A percentile compares a stretch with the other conserved stretches of the same genome.
Conservation (phyloP, 2,888 invertebrate species). For the Xanthia togata region DNA sequence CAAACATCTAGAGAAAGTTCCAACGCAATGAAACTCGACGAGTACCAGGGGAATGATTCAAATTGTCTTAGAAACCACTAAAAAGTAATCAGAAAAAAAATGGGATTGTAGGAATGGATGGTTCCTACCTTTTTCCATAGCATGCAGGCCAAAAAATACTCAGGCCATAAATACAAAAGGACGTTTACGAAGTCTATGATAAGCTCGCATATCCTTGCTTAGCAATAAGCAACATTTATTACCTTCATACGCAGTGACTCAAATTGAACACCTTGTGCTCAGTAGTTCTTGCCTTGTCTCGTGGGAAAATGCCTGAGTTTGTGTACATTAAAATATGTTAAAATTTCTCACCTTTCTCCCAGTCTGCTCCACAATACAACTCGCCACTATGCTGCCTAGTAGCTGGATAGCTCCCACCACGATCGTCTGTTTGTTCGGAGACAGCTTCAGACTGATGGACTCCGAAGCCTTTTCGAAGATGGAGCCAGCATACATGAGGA, state of each 20-base stretch:
- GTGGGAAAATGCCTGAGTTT: neutral
- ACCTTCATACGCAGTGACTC: neutral
- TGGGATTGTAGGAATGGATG: too few species aligned
- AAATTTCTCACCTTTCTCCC: conserved; percentile 82
- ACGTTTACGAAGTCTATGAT: neutral
- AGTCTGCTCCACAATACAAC: conserved; percentile 87
- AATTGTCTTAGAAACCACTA: neutral
- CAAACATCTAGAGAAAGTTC: neutral
- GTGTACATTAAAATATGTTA: neutral
- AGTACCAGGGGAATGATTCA: neutral
- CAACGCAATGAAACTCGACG: neutral
- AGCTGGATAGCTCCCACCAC: conserved; percentile 86
- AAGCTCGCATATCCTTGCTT: neutral
- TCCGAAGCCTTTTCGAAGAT: conserved; percentile 87
- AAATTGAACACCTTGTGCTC: neutral
- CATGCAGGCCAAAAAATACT: neutral
- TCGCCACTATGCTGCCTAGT: conserved; percentile 85
- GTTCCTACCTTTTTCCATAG: neutral
- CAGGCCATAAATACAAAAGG: too few species aligned
- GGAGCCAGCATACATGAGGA: conserved; percentile 88
- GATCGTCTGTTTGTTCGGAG: conserved; percentile 88
- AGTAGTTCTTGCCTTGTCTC: neutral
- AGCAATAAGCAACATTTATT: neutral
- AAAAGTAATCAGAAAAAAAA: neutral
- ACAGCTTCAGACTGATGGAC: conserved; percentile 84